These are phyloP conservation scores for Lates calcarifer DNA, from an alignment of 2,113 vertebrate genomes.

Conservation along the genomic window DNA sequence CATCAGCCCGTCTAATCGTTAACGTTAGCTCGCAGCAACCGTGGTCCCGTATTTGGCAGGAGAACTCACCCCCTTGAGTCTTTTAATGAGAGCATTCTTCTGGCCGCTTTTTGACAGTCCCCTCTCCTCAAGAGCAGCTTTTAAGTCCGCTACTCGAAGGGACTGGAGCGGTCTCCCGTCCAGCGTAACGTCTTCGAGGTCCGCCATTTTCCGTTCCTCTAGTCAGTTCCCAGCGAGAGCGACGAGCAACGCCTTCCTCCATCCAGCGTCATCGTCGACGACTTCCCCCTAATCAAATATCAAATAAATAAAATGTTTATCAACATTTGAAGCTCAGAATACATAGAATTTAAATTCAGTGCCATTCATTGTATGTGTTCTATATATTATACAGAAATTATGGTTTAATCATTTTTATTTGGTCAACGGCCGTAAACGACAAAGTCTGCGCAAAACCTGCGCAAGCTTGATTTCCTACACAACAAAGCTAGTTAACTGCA, in stretches of 20 bases:
- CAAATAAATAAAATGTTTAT: neutral
- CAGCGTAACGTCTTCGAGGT: constrained; percentile 96
- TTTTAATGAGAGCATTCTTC: constrained; percentile 92
- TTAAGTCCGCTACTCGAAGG: constrained; percentile 93
- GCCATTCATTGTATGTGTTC: fast-evolving
- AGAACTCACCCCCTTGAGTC: constrained; percentile 93
- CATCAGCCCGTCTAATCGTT: constrained; percentile 77
- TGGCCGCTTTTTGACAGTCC: constrained; percentile 93
- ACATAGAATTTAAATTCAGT: fast-evolving
- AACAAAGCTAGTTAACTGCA: neutral
- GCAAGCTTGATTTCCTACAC: constrained; percentile 48
- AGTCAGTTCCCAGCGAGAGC: constrained; percentile 76
- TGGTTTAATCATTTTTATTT: neutral
- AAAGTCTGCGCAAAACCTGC: constrained; percentile 52
- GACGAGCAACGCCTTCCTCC: constrained; percentile 80
- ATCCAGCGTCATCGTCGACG: constrained; percentile 50
- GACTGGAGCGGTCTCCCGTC: constrained; percentile 95
- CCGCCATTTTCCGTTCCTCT: constrained; percentile 93
- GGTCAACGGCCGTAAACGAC: fast-evolving
- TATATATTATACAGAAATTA: neutral
- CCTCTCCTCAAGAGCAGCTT: constrained; percentile 91
- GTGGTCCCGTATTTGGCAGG: neutral
- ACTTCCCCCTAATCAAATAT: constrained; percentile 53
- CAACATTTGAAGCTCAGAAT: fast-evolving
- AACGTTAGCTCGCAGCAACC: constrained; percentile 51